Percentiles rank a stretch among this genome's conserved stretches.
Evolutionary conservation across 2,888 invertebrate genomes (phyloP).

Genomic region (Dorcus parallelipipedus): DNA sequence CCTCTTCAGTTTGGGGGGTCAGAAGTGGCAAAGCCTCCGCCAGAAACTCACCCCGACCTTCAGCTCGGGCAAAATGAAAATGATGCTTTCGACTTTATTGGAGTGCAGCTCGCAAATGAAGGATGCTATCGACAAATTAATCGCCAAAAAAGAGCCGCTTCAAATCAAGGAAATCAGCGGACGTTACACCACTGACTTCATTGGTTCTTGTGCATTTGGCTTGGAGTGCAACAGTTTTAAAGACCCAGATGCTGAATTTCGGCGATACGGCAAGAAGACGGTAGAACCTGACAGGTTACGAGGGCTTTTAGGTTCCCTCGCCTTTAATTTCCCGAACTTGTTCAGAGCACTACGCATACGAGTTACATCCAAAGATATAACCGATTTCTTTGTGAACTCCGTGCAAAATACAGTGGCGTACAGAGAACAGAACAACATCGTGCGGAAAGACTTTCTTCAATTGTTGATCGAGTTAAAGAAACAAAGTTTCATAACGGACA

Average conservation of each 20-base stretch:
- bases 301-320: background rate
- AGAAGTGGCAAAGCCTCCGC: slow-evolving; percentile 58
- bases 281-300: no score
- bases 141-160: no score
- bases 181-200: no score
- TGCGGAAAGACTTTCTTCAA: slow-evolving; percentile 6
- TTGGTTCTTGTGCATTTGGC: no score
- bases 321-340: background rate
- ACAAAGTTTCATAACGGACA: background rate
- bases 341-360: background rate
- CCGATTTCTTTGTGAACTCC: background rate
- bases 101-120: slow-evolving; percentile 39
- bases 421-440: slow-evolving; percentile 1
- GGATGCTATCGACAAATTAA: slow-evolving; percentile 34
- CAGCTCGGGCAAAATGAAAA: slow-evolving; percentile 39
- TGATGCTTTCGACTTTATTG: slow-evolving; percentile 52
- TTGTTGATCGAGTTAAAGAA: slow-evolving; percentile 1
- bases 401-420: background rate
- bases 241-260: no score
- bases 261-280: no score
- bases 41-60: slow-evolving; percentile 60
- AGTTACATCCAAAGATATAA: background rate
- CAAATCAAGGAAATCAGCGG: no score
- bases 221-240: no score
- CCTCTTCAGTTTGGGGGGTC: slow-evolving; percentile 52